Conservation (phyloP, 1,140 invertebrate genomes). For the Chrysomallon squamiferum region DNA sequence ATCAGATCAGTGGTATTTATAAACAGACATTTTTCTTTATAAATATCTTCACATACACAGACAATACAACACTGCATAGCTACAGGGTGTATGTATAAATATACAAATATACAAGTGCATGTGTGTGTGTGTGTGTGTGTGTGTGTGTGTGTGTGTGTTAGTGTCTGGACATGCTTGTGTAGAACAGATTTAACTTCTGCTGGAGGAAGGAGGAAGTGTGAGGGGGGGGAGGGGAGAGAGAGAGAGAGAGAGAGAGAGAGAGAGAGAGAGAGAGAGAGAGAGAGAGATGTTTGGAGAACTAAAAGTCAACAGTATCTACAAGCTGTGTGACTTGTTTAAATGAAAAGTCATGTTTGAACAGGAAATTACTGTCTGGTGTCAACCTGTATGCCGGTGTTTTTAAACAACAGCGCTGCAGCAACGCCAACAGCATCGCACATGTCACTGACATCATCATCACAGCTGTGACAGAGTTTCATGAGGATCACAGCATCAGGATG, state of each 20-base stretch:
- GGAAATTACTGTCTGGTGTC: too few species aligned
- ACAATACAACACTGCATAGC: background rate
- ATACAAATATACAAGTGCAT: background rate
- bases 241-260: background rate
- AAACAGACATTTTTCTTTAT: too few species aligned
- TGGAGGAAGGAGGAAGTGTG: background rate
- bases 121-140: background rate
- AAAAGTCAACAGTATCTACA: background rate
- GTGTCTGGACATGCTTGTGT: background rate
- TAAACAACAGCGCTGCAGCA: too few species aligned
- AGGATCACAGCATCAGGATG: too few species aligned
- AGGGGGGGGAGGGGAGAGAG: background rate
- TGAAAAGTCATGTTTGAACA: background rate
- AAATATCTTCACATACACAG: too few species aligned
- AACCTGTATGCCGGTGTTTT: too few species aligned
- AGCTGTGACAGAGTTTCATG: too few species aligned
- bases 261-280: slow-evolving; percentile 5
- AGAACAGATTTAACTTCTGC: background rate
- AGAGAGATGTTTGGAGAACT: background rate
- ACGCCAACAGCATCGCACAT: too few species aligned
- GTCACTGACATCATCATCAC: too few species aligned
- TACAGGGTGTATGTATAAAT: background rate
- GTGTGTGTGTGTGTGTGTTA: background rate
- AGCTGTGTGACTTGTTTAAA: background rate
- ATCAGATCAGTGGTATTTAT: too few species aligned